Conservation (phyloP, 1,140 invertebrate genomes). For the Cydia fagiglandana region DNA sequence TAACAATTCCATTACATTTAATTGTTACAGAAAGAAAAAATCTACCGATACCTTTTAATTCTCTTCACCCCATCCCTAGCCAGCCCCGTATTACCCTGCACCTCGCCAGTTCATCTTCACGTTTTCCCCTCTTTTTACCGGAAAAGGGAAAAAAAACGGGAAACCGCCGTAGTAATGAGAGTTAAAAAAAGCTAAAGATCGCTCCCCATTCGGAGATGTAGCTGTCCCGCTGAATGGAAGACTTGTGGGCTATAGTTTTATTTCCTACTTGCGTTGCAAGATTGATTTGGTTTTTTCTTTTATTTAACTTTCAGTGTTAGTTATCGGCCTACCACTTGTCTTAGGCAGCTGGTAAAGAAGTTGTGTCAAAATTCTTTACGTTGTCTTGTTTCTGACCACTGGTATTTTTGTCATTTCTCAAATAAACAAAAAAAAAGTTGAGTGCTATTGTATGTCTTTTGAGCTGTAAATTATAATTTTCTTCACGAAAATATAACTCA, state of each 20-base stretch:
- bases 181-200: conserved; percentile 67
- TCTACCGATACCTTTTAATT: conserved; percentile 39
- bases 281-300: background rate
- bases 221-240: conserved; percentile 7
- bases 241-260: background rate
- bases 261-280: background rate
- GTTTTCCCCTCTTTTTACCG: conserved; percentile 75
- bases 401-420: too few relatives aligned
- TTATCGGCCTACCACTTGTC: too few relatives aligned
- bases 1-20: too few relatives aligned
- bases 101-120: conserved; percentile 77
- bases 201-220: conserved; percentile 10
- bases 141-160: conserved; percentile 68
- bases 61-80: conserved; percentile 47
- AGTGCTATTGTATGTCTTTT: too few relatives aligned
- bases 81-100: conserved; percentile 73
- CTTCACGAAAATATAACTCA: too few relatives aligned
- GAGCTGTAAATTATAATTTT: too few relatives aligned
- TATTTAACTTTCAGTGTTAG: too few relatives aligned
- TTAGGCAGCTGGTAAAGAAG: too few relatives aligned
- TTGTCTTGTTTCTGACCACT: too few relatives aligned
- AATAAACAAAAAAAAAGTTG: too few relatives aligned
- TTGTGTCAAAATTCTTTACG: too few relatives aligned
- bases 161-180: conserved; percentile 75
- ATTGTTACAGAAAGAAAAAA: conserved; percentile 25